A percentile compares a stretch with the other conserved stretches of the same genome.
Conservation (phyloP, 1,140 invertebrate genomes). For the Drosophila trapezifrons region DNA sequence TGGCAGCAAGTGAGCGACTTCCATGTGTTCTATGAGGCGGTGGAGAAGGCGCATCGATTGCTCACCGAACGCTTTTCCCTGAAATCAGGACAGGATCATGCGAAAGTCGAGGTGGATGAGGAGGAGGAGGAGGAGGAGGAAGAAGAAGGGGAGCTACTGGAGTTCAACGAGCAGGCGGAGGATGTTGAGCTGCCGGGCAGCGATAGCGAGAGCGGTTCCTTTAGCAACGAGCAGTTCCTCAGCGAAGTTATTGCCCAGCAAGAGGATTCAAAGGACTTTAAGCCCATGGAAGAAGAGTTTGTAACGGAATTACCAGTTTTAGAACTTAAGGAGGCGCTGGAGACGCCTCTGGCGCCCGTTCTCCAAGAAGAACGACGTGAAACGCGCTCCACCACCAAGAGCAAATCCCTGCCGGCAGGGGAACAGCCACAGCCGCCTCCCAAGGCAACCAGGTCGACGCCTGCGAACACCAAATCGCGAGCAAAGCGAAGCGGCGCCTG, state of each 20-base stretch:
- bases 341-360: background rate
- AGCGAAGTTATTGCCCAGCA: constrained; percentile 50
- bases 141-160: background rate
- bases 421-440: background rate
- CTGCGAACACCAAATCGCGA: background rate
- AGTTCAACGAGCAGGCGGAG: background rate
- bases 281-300: background rate
- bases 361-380: constrained; percentile 48
- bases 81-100: constrained; percentile 30
- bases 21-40: constrained; percentile 61
- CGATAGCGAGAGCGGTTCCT: constrained; percentile 34
- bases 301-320: background rate
- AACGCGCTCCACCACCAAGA: constrained; percentile 57
- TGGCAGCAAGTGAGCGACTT: constrained; percentile 66
- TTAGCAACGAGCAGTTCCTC: constrained; percentile 70
- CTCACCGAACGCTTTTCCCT: constrained; percentile 71
- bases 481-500: constrained; percentile 3
- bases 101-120: constrained; percentile 13
- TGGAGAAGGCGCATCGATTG: constrained; percentile 72
- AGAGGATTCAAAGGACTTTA: background rate
- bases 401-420: constrained; percentile 34
- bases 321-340: background rate
- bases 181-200: constrained; percentile 19
- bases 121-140: constrained; percentile 11
- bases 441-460: background rate